Evolutionary conservation across 2,113 vertebrate genomes (phyloP).

Genomic region (Hippocampus guttulatus): DNA sequence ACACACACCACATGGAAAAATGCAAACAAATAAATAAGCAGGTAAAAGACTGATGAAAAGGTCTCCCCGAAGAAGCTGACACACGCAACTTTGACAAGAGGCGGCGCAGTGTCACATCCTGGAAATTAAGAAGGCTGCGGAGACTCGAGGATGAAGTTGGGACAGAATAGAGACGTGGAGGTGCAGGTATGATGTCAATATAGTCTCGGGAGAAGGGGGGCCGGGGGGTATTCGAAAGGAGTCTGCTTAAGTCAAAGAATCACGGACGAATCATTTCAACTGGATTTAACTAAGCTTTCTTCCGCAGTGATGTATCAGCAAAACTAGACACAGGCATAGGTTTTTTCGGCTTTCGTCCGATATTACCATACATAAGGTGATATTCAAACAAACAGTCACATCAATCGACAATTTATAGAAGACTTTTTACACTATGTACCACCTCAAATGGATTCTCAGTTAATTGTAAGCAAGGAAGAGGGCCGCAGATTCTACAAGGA

Average conservation of each 20-base stretch:
- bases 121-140: conserved; percentile 41
- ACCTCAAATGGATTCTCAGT: no score
- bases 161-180: conserved; percentile 13
- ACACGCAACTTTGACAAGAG: conserved; percentile 38
- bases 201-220: background rate
- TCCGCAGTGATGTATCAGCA: conserved; percentile 32
- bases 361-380: conserved; percentile 2
- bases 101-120: conserved; percentile 41
- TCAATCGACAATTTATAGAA: background rate
- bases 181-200: conserved; percentile 18
- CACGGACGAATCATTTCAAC: conserved; percentile 29
- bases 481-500: background rate
- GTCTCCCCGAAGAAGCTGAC: conserved; percentile 34
- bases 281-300: conserved; percentile 41
- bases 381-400: background rate
- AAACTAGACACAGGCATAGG: conserved; percentile 11
- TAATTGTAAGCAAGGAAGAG: no score
- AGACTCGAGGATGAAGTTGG: conserved; percentile 27
- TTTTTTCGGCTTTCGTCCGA: background rate
- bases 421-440: background rate
- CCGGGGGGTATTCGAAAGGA: conserved; percentile 17
- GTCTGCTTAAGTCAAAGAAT: conserved; percentile 34
- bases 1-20: conserved; percentile 25
- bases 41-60: conserved; percentile 50
- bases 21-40: conserved; percentile 56